Conservation (phyloP, 2,888 invertebrate species). For the Troglohyphantes excavatus region DNA sequence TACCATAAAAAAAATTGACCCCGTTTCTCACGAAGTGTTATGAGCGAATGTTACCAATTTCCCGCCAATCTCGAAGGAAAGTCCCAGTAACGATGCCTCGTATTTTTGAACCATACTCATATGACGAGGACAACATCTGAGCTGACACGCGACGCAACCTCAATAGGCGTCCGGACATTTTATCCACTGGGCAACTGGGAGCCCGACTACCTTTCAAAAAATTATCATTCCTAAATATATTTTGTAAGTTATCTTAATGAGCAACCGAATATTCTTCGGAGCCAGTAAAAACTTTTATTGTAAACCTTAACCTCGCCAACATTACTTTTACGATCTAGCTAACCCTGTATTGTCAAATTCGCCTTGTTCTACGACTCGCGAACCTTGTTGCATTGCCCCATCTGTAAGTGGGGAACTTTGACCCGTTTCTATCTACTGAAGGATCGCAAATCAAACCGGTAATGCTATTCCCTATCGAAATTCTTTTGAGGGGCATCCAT, state of each 20-base stretch:
- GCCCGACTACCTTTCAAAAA: too few relatives aligned
- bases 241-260: not conserved
- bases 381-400: constrained; percentile 26
- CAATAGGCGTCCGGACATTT: too few relatives aligned
- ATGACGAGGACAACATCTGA: too few relatives aligned
- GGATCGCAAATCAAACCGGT: constrained; percentile 70
- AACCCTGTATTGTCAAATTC: constrained; percentile 30
- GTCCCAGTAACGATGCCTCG: too few relatives aligned
- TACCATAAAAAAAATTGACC: too few relatives aligned
- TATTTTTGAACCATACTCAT: too few relatives aligned
- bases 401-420: constrained; percentile 39
- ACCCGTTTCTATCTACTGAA: constrained; percentile 22
- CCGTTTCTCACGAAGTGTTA: too few relatives aligned
- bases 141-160: too few relatives aligned
- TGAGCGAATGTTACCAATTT: too few relatives aligned
- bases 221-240: too few relatives aligned
- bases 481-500: constrained; percentile 18
- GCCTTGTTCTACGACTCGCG: constrained; percentile 19
- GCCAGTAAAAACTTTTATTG: not conserved
- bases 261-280: not conserved
- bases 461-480: constrained; percentile 38
- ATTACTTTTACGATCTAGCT: constrained; percentile 33
- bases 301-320: not conserved
- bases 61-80: too few relatives aligned
- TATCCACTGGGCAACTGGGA: too few relatives aligned